phyloP scores from a whole-genome alignment of 2,888 invertebrate genomes.

The Cheilosia scutellata region DNA sequence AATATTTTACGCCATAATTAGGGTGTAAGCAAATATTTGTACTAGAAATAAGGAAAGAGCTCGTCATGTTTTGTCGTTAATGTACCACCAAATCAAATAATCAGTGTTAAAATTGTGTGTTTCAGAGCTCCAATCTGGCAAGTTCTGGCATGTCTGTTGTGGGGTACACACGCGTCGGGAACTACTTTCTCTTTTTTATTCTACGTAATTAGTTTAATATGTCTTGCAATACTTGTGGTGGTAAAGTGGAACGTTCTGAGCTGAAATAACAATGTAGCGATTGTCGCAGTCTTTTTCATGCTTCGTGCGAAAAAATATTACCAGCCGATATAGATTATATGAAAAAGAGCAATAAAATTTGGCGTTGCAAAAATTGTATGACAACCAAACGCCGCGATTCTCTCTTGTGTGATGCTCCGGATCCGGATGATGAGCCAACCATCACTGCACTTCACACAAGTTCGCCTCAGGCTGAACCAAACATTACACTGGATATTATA shows the following conservation, averaged over 20 bases:
- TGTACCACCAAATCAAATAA: no score
- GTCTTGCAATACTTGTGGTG: slow-evolving; percentile 1
- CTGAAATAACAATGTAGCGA: slow-evolving; percentile 13
- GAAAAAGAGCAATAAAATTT: slow-evolving; percentile 21
- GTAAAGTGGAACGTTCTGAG: slow-evolving; percentile 5
- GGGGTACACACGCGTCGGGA: background rate
- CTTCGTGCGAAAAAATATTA: slow-evolving; percentile 8
- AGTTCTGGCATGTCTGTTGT: background rate
- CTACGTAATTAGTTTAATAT: background rate
- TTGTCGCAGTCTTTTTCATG: slow-evolving; percentile 14
- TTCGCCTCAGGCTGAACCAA: background rate
- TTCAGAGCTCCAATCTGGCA: no score
- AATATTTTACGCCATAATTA: background rate
- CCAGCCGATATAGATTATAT: slow-evolving; percentile 13
- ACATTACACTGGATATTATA: background rate
- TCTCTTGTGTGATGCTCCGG: background rate
- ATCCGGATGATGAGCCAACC: background rate
- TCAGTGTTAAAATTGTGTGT: no score
- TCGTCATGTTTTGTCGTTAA: background rate
- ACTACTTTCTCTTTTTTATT: background rate
- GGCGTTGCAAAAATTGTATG: slow-evolving; percentile 5
- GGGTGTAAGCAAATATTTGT: no score
- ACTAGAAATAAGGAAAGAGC: background rate
- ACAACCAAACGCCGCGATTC: slow-evolving; percentile 18
- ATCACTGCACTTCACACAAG: background rate